Conservation (phyloP, 2,113 vertebrate species). For the Ranitomeya imitator region DNA sequence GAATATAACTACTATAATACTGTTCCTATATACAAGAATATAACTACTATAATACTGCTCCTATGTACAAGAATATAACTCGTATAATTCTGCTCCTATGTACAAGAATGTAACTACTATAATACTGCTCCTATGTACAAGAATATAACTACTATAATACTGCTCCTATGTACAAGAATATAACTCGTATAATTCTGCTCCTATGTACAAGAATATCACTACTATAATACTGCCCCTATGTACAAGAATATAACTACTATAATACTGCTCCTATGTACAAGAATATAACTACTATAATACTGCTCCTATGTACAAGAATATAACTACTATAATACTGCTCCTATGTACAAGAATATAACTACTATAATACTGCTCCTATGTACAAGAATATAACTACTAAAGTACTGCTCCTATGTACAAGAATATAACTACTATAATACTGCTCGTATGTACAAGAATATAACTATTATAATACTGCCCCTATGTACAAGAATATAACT, state of each 20-base stretch:
- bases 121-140: neutral
- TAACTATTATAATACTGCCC: neutral
- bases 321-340: no score
- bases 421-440: neutral
- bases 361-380: neutral
- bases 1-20: neutral
- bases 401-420: neutral
- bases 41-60: constrained; percentile 5
- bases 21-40: neutral
- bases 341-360: neutral
- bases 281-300: neutral
- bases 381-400: neutral
- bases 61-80: neutral
- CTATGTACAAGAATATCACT: no score
- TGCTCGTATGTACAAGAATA: neutral
- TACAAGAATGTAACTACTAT: neutral
- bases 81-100: neutral
- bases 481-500: neutral
- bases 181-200: neutral
- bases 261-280: no score
- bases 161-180: neutral
- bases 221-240: no score
- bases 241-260: no score
- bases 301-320: no score
- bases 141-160: neutral